Evolutionary conservation across 2,888 invertebrate species (phyloP).

Genomic region (Ptycholaimellus sp.): DNA sequence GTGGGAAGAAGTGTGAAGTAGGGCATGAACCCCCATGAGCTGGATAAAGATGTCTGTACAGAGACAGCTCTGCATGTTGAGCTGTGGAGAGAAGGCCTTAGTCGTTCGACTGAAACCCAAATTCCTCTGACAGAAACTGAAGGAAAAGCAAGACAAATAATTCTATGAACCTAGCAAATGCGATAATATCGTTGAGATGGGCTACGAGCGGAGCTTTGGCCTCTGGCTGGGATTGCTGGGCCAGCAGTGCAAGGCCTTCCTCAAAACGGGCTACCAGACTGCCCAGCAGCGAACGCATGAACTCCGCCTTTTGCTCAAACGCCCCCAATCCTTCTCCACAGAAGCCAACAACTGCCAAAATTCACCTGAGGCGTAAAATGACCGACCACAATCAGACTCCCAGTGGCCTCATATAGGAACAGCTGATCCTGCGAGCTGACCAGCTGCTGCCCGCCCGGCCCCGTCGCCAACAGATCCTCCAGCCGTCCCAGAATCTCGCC

Average conservation of each 20-base stretch:
- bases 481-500: constrained; percentile 33
- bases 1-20: background rate
- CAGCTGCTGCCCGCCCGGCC: constrained; percentile 25
- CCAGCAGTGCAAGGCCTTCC: constrained; percentile 6
- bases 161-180: constrained; percentile 30
- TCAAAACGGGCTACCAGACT: constrained; percentile 12
- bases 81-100: constrained; percentile 36
- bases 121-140: background rate
- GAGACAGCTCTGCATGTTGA: constrained; percentile 33
- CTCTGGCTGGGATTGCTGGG: constrained; percentile 7
- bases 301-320: constrained; percentile 7
- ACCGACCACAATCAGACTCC: constrained; percentile 34
- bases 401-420: constrained; percentile 37
- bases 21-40: constrained; percentile 27
- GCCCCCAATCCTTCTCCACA: background rate
- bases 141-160: background rate
- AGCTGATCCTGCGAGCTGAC: constrained; percentile 35
- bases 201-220: constrained; percentile 24
- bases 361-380: constrained; percentile 26
- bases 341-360: background rate
- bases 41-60: constrained; percentile 34
- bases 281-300: constrained; percentile 13
- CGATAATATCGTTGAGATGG: constrained; percentile 33
- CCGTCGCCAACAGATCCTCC: constrained; percentile 32
- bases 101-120: constrained; percentile 31